These are phyloP conservation scores for Seriola quinqueradiata DNA, from an alignment of 2,113 vertebrate species.

Conservation along the genomic window DNA sequence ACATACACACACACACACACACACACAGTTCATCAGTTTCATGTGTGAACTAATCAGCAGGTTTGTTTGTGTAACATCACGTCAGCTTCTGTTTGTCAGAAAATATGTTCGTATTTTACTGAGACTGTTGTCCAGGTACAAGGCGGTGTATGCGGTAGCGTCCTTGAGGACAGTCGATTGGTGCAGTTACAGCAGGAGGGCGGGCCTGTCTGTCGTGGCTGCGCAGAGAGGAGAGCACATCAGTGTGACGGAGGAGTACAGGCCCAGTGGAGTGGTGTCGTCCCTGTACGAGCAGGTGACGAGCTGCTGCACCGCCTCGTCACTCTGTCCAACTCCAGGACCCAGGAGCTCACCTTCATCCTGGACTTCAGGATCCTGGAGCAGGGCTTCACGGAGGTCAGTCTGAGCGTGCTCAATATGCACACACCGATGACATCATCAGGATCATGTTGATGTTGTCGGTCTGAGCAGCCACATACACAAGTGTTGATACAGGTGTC, in stretches of 20 bases:
- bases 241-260: constrained; percentile 83
- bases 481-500: no score
- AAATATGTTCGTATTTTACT: no score
- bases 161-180: constrained; percentile 88
- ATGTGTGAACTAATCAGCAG: no score
- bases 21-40: no score
- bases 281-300: constrained; percentile 89
- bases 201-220: constrained; percentile 87
- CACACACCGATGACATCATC: background rate
- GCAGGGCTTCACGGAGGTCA: constrained; percentile 87
- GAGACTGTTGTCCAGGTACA: constrained; percentile 83
- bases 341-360: constrained; percentile 88
- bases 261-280: constrained; percentile 83
- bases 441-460: no score
- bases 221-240: constrained; percentile 86
- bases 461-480: no score
- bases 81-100: no score
- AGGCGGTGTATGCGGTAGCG: constrained; percentile 86
- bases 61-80: no score
- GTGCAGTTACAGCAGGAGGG: constrained; percentile 91
- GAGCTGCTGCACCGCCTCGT: constrained; percentile 92
- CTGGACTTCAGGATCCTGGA: constrained; percentile 86
- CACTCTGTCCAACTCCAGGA: constrained; percentile 88
- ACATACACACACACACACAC: no score
- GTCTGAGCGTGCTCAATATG: constrained; percentile 28